Base-by-base conservation (phyloP, 2,888 invertebrate species). In the Stenurella melanura region DNA sequence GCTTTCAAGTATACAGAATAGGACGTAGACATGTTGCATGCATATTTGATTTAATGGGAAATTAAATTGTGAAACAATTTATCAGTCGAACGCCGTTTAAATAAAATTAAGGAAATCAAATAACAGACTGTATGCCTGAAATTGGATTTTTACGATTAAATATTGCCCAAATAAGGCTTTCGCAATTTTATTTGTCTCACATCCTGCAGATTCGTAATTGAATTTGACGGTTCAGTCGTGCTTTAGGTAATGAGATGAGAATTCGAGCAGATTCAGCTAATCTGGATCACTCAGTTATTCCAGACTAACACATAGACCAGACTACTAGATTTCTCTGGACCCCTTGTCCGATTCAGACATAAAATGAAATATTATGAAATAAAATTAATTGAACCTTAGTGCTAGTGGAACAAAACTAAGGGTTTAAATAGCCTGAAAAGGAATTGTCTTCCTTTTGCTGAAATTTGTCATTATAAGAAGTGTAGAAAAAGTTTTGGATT, bases 31-130 rank as follows among this genome's bases (percentile, higher is more conserved):
- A 50, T 50, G 50, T 50, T 50, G 50, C 50, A n/a, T 50, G 50
- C 50, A 50, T 50, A 50, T 50, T 50, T 12, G n/a, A 50, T 50
- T 50, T 50, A 50, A 50, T 50, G 50, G 50, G 50, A 50, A 50
- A 50, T 50, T 50, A 50, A 50, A 50, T 50, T 50, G 50, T 6
- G 50, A n/a, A 50, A 50, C 50, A n/a, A 50, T 50, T 50, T 50
- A 50, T 50, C 50, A 50, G n/a, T 6, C n/a, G 50, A 50, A 50
- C 15, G 50, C 50, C 50, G 50, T 50, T 50, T 50, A 50, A 50
- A 50, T 50, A 15, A 50, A 50, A n/a, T 50, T 50, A 50, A 50
- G 15, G 12, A 50, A n/a, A 50, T 17, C n/a, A 50, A 50, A 50
- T 50, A n/a, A 50, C 12, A n/a, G 15, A 50, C 50, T 50, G 4